Base-by-base conservation (phyloP, 2,888 invertebrate genomes). In the Thymelicus lineola region DNA sequence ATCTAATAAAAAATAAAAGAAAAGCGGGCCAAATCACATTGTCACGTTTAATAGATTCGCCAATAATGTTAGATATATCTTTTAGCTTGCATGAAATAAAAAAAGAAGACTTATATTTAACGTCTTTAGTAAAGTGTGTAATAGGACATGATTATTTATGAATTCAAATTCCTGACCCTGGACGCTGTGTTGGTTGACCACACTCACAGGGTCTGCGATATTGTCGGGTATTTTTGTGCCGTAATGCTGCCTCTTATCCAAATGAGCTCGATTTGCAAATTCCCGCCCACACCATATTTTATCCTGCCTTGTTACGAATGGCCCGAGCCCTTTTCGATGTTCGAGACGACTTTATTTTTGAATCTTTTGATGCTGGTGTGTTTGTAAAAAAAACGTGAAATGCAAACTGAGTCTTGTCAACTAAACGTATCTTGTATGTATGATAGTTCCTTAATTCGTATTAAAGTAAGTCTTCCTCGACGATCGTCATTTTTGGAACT, bases 111-210 rank as follows among this genome's bases (percentile, higher is more conserved):
- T 6, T 36, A 36, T 36, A 36, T 36, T 36, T 36, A 6, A 36
- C 36, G 36, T 36, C 36, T 36, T 9, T 12, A 42, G 42, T 42
- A 42, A 50, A 7, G 5, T 15, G 50, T 50, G 50, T 50, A 7
- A 17, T 15, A 7, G 15, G 75, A 78, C 82, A 83, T 82, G 80
- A 81, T 80, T 78, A 74, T 81, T 80, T 78, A 77, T 75, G 77
- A 72, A 12, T 53, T 53, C 53, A 53, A 53, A 53, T 10, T 53
- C 20, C 10, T 55, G 17, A 53, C 20, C 36, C 20, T 42, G 36
- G 28, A 59, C 15, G 12, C 36, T 60, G 60, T 42, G 12, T 14
- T 14, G 38, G 38, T 36, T 42, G 45, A 45, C 38, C 42, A 60
- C 28, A 28, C 28, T 28, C 28, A 28, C 38, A 42, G 42, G 42